Percentiles rank a stretch among this genome's conserved stretches.
These are phyloP conservation scores for Dolichopus griseipennis DNA, from an alignment of 2,888 invertebrate species.

Conservation along the genomic window DNA sequence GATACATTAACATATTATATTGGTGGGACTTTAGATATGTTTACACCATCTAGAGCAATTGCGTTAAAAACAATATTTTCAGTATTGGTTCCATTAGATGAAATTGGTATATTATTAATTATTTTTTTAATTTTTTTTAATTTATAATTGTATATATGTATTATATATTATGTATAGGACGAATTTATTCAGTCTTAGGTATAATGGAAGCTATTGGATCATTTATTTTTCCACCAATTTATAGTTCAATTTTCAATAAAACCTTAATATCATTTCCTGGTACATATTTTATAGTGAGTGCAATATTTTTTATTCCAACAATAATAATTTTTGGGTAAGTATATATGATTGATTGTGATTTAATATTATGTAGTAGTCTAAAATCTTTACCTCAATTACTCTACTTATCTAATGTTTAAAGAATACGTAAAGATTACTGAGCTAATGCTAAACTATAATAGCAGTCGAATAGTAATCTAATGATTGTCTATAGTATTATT, in stretches of 20 bases:
- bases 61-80: slow-evolving; percentile 41
- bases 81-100: slow-evolving; percentile 37
- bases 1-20: slow-evolving; percentile 34
- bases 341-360: neutral
- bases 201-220: slow-evolving; percentile 39
- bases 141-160: neutral
- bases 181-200: slow-evolving; percentile 33
- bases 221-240: slow-evolving; percentile 39
- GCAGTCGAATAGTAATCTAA: no score
- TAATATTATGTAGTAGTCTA: no score
- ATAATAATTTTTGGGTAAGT: slow-evolving; percentile 41
- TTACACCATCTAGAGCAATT: slow-evolving; percentile 37
- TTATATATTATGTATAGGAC: slow-evolving; percentile 15
- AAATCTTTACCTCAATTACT: no score
- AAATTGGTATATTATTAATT: slow-evolving; percentile 30
- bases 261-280: slow-evolving; percentile 38
- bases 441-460: no score
- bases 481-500: no score
- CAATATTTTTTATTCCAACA: slow-evolving; percentile 39
- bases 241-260: slow-evolving; percentile 34
- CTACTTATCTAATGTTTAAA: no score
- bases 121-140: no score
- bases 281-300: slow-evolving; percentile 39
- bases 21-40: slow-evolving; percentile 38
- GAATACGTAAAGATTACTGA: no score